These are phyloP conservation scores for Struthio camelus DNA, from an alignment of 2,113 vertebrate genomes.

Conservation along the genomic window DNA sequence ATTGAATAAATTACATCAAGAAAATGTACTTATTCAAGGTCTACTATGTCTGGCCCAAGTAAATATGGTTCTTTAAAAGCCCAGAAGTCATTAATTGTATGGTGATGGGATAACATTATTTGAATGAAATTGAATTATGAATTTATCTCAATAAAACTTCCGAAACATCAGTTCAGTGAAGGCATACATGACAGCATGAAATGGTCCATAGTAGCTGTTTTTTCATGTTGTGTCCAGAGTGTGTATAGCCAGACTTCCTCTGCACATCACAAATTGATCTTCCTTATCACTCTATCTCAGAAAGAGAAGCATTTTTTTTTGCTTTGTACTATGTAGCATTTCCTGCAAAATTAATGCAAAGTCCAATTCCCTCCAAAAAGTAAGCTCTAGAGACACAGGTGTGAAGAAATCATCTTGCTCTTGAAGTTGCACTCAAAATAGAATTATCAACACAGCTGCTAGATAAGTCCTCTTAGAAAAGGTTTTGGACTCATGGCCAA, in stretches of 20 bases:
- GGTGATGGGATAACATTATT: not conserved
- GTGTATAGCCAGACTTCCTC: not conserved
- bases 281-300: not conserved
- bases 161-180: not conserved
- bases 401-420: constrained; percentile 50
- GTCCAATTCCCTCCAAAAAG: not conserved
- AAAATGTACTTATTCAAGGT: not conserved
- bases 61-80: not conserved
- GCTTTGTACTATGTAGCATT: not conserved
- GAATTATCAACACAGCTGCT: constrained; percentile 63
- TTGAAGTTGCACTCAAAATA: constrained; percentile 46
- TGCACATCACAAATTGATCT: not conserved
- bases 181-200: not conserved
- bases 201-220: not conserved
- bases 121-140: not conserved
- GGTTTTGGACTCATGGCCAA: constrained; percentile 27
- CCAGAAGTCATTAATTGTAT: not conserved
- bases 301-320: not conserved
- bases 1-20: not conserved
- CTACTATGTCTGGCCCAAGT: not conserved
- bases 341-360: constrained; percentile 47
- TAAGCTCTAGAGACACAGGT: constrained; percentile 53
- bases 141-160: not conserved
- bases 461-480: constrained; percentile 47
- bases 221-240: not conserved